These are phyloP conservation scores for Pseudois nayaur DNA, from an alignment of 2,113 vertebrate genomes.

Conservation along the genomic window DNA sequence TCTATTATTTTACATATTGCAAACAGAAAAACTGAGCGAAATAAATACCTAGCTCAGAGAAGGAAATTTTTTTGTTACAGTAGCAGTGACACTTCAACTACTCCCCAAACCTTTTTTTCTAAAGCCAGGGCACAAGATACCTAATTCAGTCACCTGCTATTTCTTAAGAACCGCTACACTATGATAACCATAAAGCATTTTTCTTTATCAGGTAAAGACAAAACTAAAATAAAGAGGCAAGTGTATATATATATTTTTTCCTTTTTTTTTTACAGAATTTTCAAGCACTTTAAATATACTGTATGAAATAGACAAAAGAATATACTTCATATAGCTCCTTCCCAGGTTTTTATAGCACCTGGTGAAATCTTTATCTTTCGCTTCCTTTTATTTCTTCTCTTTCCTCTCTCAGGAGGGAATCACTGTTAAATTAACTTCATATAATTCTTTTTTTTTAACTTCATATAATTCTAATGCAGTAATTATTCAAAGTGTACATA, in stretches of 20 bases:
- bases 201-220: background rate
- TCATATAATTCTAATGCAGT: background rate
- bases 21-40: conserved; percentile 24
- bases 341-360: background rate
- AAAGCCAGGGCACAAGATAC: conserved; percentile 61
- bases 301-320: background rate
- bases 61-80: background rate
- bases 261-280: background rate
- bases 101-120: conserved; percentile 59
- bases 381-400: background rate
- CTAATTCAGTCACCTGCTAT: conserved; percentile 62
- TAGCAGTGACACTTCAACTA: conserved; percentile 26
- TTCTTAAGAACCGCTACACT: conserved; percentile 56
- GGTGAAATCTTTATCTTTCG: background rate
- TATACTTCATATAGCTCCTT: background rate
- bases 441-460: background rate
- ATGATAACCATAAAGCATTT: background rate
- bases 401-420: background rate
- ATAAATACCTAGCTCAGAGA: conserved; percentile 21
- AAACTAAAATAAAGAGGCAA: background rate
- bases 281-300: background rate
- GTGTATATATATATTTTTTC: background rate
- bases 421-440: background rate
- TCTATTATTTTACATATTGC: background rate
- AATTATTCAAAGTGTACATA: background rate